Evolutionary conservation across 2,888 invertebrate genomes (phyloP).

Genomic region (Aromia moschata): DNA sequence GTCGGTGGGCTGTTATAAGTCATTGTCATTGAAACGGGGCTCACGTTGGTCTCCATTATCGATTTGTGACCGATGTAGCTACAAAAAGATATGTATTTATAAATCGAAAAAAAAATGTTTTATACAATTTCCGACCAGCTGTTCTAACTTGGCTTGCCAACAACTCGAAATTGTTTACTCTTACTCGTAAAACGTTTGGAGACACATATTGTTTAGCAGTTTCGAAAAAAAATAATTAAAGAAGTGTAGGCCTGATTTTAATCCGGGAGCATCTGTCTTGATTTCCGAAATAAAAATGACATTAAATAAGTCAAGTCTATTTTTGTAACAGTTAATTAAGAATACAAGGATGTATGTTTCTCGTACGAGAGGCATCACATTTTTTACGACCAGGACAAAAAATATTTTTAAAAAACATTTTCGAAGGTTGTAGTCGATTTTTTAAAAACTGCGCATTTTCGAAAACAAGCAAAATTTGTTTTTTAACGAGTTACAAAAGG

Average conservation of each 20-base stretch:
- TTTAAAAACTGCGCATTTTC: too few species aligned
- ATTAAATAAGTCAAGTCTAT: slow-evolving; percentile 13
- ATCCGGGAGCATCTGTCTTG: background rate
- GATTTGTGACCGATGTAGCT: too few species aligned
- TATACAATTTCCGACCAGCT: background rate
- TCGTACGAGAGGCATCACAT: slow-evolving; percentile 2
- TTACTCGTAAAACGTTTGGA: background rate
- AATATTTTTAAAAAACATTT: background rate
- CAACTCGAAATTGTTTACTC: background rate
- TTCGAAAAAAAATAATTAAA: background rate
- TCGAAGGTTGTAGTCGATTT: too few species aligned
- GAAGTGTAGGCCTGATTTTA: background rate
- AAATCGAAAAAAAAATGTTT: background rate
- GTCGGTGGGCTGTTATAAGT: slow-evolving; percentile 19
- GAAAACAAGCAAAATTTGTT: too few species aligned
- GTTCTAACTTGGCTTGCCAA: background rate
- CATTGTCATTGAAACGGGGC: slow-evolving; percentile 20
- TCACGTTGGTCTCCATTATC: too few species aligned
- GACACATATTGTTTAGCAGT: background rate
- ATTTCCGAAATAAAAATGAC: slow-evolving; percentile 11
- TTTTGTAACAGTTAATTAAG: slow-evolving; percentile 11
- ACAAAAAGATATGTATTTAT: slow-evolving; percentile 3
- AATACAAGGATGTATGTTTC: slow-evolving; percentile 11
- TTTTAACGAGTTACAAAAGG: too few species aligned
- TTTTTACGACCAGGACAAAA: background rate